phyloP scores from a whole-genome alignment of 1,140 invertebrate species.

The Cydia splendana region DNA sequence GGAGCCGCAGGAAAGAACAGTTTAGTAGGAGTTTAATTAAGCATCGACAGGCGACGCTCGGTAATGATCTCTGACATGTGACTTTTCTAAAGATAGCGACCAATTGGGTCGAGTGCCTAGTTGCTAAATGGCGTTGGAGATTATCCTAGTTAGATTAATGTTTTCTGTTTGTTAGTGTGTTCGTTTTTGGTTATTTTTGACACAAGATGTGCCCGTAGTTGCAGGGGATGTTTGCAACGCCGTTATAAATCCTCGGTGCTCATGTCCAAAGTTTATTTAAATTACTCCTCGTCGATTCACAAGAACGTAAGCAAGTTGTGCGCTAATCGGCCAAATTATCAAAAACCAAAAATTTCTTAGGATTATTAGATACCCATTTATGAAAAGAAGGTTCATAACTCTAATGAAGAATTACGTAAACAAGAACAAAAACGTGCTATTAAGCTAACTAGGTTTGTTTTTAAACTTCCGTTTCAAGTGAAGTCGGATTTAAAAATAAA shows the following conservation, averaged over 20 bases:
- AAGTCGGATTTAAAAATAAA: conserved; percentile 23
- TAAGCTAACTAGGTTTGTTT: conserved; percentile 25
- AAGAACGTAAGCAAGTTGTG: too few species aligned
- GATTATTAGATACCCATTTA: neutral
- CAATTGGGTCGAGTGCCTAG: neutral
- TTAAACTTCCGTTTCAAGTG: conserved; percentile 4
- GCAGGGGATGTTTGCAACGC: too few species aligned
- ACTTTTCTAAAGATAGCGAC: neutral
- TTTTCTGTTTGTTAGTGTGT: too few species aligned
- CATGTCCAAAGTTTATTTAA: too few species aligned
- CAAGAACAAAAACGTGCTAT: neutral
- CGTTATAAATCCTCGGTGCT: too few species aligned
- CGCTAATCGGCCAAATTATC: too few species aligned
- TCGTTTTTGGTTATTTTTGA: too few species aligned
- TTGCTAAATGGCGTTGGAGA: neutral
- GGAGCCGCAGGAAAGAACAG: conserved; percentile 44
- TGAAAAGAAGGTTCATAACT: neutral
- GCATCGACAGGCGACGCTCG: conserved; percentile 38
- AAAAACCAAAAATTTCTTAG: too few species aligned
- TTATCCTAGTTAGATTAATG: too few species aligned
- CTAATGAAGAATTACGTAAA: conserved; percentile 3
- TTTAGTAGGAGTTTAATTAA: conserved; percentile 58
- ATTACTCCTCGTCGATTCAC: too few species aligned
- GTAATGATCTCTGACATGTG: conserved; percentile 29
- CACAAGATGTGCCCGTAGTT: too few species aligned